Base-by-base conservation (phyloP, 37 sponge, comb jelly and placozoan genomes). In the Oopsacas minuta region DNA sequence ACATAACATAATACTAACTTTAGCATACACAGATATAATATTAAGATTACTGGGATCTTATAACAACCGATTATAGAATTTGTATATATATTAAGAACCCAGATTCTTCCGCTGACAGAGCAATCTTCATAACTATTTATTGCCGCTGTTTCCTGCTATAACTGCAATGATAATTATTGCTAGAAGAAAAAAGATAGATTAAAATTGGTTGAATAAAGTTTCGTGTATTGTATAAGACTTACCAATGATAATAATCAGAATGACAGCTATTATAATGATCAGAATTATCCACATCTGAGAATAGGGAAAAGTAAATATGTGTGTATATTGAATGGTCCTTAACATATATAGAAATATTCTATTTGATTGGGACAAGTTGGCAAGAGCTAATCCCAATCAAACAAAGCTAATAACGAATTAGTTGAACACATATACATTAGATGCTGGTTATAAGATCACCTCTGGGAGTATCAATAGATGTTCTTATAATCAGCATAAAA, bases 251-350 rank as follows among this genome's bases (percentile, higher is more conserved):
- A 61, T 34, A 61, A 61, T 61, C 75, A 61, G 22, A 61, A 61
- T 61, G 75, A 61, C 75, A 3, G 75, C 75, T 32, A 61, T 61
- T 7, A 61, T 61, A 25, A 61, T 61, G 30, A 61, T 61, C 22
- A 61, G 75, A 12, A 61, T 61, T 5, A 61, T 61, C 75, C 75
- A 61, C 75, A 61, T 61, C 75, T 61, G 28, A 61, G n/a, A n/a
- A n/a, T n/a, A n/a, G n/a, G n/a, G n/a, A n/a, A n/a, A n/a, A n/a
- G n/a, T n/a, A n/a, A n/a, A n/a, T n/a, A n/a, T n/a, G n/a, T n/a
- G n/a, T n/a, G n/a, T n/a, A n/a, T n/a, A n/a, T n/a, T n/a, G n/a
- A n/a, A n/a, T n/a, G n/a, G n/a, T n/a, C n/a, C n/a, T n/a, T n/a
- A n/a, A n/a, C n/a, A n/a, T n/a, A n/a, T n/a, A n/a, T n/a, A n/a